Evolutionary conservation across 2,797 vertebrate genomes (phyloP), one percentile per base, ranked within the genome.

Genomic region (Darevskia nairensis): DNA sequence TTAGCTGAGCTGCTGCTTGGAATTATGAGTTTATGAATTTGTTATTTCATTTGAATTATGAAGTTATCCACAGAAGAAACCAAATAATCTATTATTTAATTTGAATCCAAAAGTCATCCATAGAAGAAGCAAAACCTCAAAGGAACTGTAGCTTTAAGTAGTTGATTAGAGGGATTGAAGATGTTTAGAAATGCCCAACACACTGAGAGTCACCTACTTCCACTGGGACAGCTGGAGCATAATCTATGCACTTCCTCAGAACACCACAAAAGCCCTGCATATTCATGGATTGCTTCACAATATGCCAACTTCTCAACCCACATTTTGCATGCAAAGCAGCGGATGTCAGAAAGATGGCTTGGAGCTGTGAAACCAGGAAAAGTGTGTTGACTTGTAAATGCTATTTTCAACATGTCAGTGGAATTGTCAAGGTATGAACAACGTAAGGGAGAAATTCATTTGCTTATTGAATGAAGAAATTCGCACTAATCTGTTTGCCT

Each of bases 71-170:
- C 69, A 71, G 50, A 86, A 80, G 64, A 80, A 86, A 25, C 44
- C 68, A 82, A 82, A 64, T 66, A 82, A 64, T 82, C 41, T 35
- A 71, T 86, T 71, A 80, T 80, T 69, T 55, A 44, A 39, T 86
- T 86, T 80, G 76, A 86, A 86, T 71, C 46, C 71, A 69, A 76
- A 69, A 50, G 46, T 29, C 79, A 69, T 86, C 15, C 23, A 35
- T 80, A 46, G 80, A 86, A 86, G 76, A 80, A 39, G 15, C 6
- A 80, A 86, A 86, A 86, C 66, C 76, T 80, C 76, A 86, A 86
- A 86, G 32, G 66, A 80, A 32, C 13, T 55, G 68, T 86, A 80
- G 80, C 64, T 86, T 80, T 78, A 81, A 74, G 35, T 74, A 50
- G 13, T n/a, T 81, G 78, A 80, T 81, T 79, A 87, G 27, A 81